A percentile compares a stretch with the other conserved stretches of the same genome.
These are phyloP conservation scores for Heliconius hortense DNA, from an alignment of 2,888 invertebrate genomes.

Conservation along the genomic window DNA sequence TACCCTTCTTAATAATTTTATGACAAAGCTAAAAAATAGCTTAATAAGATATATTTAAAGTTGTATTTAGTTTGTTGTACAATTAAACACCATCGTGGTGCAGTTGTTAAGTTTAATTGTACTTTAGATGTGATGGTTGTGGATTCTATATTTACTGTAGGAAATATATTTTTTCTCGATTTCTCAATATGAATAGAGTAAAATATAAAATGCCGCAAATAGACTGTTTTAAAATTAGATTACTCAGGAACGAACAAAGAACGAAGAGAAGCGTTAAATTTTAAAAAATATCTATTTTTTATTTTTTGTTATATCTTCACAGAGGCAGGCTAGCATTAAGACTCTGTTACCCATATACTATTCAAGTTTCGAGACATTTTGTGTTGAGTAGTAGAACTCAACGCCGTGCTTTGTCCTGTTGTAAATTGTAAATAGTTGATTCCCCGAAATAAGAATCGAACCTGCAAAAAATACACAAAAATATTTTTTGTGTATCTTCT, in stretches of 20 bases:
- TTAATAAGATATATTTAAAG: not conserved
- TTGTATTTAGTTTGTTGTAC: slow-evolving; percentile 10
- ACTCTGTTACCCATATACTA: too few relatives aligned
- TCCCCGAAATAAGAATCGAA: not conserved
- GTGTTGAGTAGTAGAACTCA: not conserved
- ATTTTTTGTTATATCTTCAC: too few relatives aligned
- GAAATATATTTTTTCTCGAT: not conserved
- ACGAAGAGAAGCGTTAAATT: too few relatives aligned
- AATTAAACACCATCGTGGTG: not conserved
- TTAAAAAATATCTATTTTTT: too few relatives aligned
- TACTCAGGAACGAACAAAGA: too few relatives aligned
- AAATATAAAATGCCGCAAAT: too few relatives aligned
- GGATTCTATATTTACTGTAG: not conserved
- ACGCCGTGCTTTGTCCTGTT: not conserved
- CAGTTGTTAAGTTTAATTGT: not conserved
- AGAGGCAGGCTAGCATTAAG: not conserved
- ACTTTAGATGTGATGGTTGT: not conserved
- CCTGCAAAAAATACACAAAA: not conserved
- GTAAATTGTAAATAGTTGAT: not conserved
- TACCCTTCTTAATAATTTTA: slow-evolving; percentile 21
- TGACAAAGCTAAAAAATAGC: not conserved
- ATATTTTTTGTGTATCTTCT: not conserved
- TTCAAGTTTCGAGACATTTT: not conserved
- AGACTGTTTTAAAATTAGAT: too few relatives aligned
- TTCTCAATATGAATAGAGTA: not conserved